phyloP scores from a whole-genome alignment of 2,888 invertebrate species.

The Cheilosia soror region DNA sequence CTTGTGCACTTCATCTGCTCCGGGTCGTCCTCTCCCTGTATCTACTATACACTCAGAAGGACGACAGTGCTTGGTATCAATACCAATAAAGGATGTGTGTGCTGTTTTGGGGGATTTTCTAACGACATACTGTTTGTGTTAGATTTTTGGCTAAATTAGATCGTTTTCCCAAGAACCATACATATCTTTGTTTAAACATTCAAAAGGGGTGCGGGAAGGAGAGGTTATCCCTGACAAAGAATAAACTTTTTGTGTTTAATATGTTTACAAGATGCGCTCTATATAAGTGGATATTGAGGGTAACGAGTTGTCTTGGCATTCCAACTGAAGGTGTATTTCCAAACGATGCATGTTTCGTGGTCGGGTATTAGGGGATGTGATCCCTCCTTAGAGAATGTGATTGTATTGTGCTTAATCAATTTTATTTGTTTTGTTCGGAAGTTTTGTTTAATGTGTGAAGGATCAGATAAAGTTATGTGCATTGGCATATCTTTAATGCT shows the following conservation, averaged over 20 bases:
- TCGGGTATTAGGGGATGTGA: too few species aligned
- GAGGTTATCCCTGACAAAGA: not conserved
- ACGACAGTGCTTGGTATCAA: constrained; percentile 26
- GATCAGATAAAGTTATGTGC: not conserved
- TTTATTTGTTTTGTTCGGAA: constrained; percentile 4
- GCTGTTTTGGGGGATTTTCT: constrained; percentile 46
- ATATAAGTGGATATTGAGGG: constrained; percentile 21
- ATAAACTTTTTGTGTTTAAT: constrained; percentile 28
- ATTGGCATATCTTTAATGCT: not conserved
- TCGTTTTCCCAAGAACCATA: constrained; percentile 25
- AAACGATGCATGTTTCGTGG: not conserved
- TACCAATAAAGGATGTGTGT: constrained; percentile 53
- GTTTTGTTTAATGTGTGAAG: not conserved
- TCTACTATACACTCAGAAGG: not conserved
- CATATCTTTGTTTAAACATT: not conserved
- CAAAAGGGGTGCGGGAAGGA: too few species aligned
- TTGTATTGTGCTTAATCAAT: constrained; percentile 14
- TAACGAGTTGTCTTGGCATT: not conserved
- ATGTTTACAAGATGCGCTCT: constrained; percentile 24
- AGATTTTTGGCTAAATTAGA: constrained; percentile 55
- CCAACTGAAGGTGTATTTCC: constrained; percentile 7
- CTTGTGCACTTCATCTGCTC: not conserved
- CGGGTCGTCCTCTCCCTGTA: too few species aligned
- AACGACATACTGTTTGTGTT: constrained; percentile 39
- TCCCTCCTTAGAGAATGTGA: not conserved